Evolutionary conservation across 2,797 vertebrate genomes (phyloP), one percentile per base, ranked within the genome.

Genomic region (Aselliscus stoliczkanus): DNA sequence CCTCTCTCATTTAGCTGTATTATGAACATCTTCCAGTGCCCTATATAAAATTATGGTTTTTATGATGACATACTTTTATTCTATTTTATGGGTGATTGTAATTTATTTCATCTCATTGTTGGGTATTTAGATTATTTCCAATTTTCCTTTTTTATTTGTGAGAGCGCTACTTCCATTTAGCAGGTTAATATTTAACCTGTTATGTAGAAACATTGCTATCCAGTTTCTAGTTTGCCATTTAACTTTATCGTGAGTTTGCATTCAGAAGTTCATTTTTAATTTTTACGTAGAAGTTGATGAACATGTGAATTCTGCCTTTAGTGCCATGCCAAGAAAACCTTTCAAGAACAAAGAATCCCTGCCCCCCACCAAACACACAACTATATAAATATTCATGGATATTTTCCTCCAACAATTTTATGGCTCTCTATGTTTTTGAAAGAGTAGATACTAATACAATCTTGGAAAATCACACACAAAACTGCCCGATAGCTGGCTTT

Each of bases 391-490:
- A 94, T 58, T 76, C 37, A n/a, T 89, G 50, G 47, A 25, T 65
- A 58, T 60, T 83, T 94, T 83, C 42, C 44, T 69, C 25, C 2
- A 31, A 77, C 14, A 76, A 37, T 58, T 83, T 77, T 21, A 76
- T 37, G 37, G 4, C 14, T 82, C n/a, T 93, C 25, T 54, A 39
- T 47, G n/a, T n/a, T 93, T 95, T 94, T 81, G 21, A 90, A 97
- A 62, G 15, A 56, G 13, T 44, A 44, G 25, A 86, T 88, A 73
- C 54, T 80, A 82, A 64, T 21, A 86, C 29, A 75, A 88, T 67
- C 50, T 92, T 92, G 37, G 39, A n/a, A 95, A 95, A 88, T 58
- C 56, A 58, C 25, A 34, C 62, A 62, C 58, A 76, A 83, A 76
- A 70, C 76, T 56, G 7, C 44, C 39, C 73, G 23, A 52, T 39